Evolutionary conservation across 2,888 invertebrate genomes (phyloP), one percentile per base, ranked within the genome.

Genomic region (Hirtodrosophila confusa): DNA sequence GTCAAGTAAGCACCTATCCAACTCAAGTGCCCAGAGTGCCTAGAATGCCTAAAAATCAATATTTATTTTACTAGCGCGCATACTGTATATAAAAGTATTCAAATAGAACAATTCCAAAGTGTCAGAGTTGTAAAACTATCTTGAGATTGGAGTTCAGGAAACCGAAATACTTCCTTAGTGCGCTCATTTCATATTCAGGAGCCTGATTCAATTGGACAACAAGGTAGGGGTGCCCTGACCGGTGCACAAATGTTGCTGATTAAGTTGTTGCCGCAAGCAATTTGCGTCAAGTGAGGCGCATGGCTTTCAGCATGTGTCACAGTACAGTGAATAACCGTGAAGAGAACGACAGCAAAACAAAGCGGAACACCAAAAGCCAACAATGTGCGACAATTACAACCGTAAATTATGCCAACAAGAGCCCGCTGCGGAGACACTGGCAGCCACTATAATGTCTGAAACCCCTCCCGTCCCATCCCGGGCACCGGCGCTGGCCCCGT

Each of bases 361-460:
- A 62, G 47, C 62, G 57, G 45, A 74, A 67, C 61, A 60, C 44
- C 58, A 44, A 74, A 74, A 72, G 64, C 51, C 74, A 72, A 72
- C 80, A 78, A 75, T 67, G 67, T 77, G 76, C 74, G 71, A 76
- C 86, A 83, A 86, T 83, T 86, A 86, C 83, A 76, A 66, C 71
- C 74, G 84, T 83, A 83, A 83, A 78, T 80, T 86, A 80, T 80
- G 80, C 80, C 80, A 79, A 75, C 79, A 77, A 72, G 71, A 70
- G 66, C 51, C 75, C 58, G 45, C 45, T 41, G 36, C 44, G 48
- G 44, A 53, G 58, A 58, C 73, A 58, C 58, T 62, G 57, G 9
- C 61, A 60, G 58, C 69, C 53, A 51, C 67, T 63, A 49, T 58
- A 62, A 54, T 56, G 51, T 41, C 63, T 49, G 23, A 12, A 17